phyloP scores from a whole-genome alignment of 2,113 vertebrate species.

The Tachysurus fulvidraco region DNA sequence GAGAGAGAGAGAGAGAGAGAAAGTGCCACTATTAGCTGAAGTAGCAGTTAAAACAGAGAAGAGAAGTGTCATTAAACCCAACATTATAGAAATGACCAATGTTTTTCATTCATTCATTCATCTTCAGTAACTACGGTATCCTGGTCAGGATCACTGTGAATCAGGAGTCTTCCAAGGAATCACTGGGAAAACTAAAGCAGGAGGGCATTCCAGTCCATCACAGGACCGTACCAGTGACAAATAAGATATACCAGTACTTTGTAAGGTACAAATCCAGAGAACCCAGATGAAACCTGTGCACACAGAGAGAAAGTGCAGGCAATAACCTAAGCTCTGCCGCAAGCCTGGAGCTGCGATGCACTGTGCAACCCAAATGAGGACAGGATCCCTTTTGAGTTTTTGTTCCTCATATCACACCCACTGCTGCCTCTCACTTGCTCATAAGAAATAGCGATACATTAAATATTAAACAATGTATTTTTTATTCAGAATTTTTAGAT shows the following conservation, averaged over 20 bases:
- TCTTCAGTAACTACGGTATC: background rate
- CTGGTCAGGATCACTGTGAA: background rate
- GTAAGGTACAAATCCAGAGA: background rate
- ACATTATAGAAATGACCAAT: background rate
- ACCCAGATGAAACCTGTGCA: background rate
- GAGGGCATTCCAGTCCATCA: background rate
- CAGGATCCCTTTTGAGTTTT: too few relatives aligned
- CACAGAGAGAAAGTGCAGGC: background rate
- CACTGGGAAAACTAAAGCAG: background rate
- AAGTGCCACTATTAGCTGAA: background rate
- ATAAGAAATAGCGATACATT: too few relatives aligned
- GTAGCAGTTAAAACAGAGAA: background rate
- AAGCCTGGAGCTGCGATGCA: background rate
- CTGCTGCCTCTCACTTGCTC: too few relatives aligned
- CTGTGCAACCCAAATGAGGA: background rate
- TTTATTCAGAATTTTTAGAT: too few relatives aligned
- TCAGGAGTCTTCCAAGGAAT: background rate
- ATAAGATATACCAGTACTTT: background rate
- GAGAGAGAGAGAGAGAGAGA: too few relatives aligned
- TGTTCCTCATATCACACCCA: too few relatives aligned
- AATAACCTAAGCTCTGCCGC: background rate
- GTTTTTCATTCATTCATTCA: background rate
- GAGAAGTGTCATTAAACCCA: background rate
- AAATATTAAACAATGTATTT: too few relatives aligned
- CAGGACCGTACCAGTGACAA: background rate